Evolutionary conservation across 2,797 vertebrate species (phyloP).

Genomic region (Mus spretus): DNA sequence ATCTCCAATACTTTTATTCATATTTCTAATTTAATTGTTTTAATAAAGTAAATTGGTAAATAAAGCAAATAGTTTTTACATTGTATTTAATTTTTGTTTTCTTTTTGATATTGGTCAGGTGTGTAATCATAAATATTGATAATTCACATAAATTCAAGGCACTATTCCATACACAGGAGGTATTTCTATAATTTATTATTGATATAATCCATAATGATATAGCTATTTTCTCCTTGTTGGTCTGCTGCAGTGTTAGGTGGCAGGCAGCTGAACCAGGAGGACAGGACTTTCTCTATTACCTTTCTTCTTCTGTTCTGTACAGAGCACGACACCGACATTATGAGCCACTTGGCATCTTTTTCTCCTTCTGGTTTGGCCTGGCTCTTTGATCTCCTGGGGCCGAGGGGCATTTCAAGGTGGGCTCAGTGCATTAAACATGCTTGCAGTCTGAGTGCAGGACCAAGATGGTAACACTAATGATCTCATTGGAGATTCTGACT

Average conservation of each 20-base stretch:
- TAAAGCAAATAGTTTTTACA: constrained; percentile 50
- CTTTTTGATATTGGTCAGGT: constrained; percentile 56
- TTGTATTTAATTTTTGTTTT: background rate
- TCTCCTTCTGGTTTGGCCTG: constrained; percentile 50
- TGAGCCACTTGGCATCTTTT: constrained; percentile 51
- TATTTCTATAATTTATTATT: constrained; percentile 80
- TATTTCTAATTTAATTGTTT: constrained; percentile 57
- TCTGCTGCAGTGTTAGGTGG: constrained; percentile 51
- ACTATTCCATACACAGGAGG: background rate
- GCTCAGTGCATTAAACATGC: constrained; percentile 65
- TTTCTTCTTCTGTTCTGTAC: constrained; percentile 59
- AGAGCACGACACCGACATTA: constrained; percentile 61
- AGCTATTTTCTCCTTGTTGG: constrained; percentile 57
- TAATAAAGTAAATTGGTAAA: constrained; percentile 50
- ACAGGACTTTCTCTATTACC: constrained; percentile 69
- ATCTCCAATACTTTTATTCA: constrained; percentile 25
- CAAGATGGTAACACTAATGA: constrained; percentile 63
- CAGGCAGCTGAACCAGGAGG: constrained; percentile 67
- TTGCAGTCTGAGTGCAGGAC: constrained; percentile 61
- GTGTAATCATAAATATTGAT: constrained; percentile 38
- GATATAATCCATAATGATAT: constrained; percentile 69
- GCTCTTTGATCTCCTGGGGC: constrained; percentile 62
- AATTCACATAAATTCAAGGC: constrained; percentile 58
- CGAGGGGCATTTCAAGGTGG: constrained; percentile 76
- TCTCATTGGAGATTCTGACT: constrained; percentile 63